Evolutionary conservation across 2,797 vertebrate species (phyloP).

Genomic region (Phalanger gymnotis): DNA sequence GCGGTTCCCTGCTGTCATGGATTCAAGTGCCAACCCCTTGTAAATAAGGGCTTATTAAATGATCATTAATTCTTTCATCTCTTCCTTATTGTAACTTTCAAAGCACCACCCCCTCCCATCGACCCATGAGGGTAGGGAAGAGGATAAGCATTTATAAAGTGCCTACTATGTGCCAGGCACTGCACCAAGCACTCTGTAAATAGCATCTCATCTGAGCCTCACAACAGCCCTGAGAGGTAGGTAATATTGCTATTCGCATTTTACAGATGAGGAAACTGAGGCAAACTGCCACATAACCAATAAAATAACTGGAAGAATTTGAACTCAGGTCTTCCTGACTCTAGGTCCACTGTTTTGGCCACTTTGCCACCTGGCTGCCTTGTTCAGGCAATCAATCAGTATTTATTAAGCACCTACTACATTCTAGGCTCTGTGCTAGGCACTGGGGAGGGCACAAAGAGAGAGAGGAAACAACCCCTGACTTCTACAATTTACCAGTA

Average conservation of each 20-base stretch:
- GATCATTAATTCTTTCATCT: not conserved
- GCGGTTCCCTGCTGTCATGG: not conserved
- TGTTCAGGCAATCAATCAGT: not conserved
- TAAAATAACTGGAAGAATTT: not conserved
- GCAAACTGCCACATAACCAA: not conserved
- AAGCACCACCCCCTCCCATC: not conserved
- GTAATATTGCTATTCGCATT: not conserved
- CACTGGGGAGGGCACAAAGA: not conserved
- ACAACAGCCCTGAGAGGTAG: not conserved
- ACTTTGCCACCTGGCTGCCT: not conserved
- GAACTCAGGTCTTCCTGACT: not conserved
- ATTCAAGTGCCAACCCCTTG: not conserved
- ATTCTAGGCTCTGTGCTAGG: not conserved
- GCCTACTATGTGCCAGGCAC: not conserved
- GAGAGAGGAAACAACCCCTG: not conserved
- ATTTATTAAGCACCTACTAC: not conserved
- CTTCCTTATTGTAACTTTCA: not conserved
- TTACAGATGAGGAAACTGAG: not conserved
- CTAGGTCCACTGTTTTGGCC: not conserved
- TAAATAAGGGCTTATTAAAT: not conserved
- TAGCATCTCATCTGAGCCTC: not conserved
- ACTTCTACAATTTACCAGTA: not conserved
- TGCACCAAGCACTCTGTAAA: not conserved
- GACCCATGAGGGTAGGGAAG: not conserved
- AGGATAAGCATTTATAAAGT: not conserved